Evolutionary conservation across 2,888 invertebrate genomes (phyloP).

Genomic region (Tenodera sinensis): DNA sequence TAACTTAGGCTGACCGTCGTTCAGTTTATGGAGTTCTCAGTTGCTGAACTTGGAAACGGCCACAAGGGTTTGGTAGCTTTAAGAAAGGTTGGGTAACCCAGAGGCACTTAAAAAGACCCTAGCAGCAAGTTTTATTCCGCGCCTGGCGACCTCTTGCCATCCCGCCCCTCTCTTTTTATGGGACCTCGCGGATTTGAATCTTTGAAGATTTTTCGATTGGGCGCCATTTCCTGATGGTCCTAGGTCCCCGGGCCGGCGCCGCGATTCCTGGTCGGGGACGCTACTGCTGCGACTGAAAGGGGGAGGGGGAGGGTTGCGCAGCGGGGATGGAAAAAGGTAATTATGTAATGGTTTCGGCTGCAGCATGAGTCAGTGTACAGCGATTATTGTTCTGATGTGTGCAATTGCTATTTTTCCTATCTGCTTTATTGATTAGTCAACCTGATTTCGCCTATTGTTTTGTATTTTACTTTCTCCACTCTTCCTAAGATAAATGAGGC

Average conservation of each 20-base stretch:
- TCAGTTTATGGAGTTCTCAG: too few relatives aligned
- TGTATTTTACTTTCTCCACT: background rate
- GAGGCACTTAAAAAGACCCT: background rate
- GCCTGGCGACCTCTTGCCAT: background rate
- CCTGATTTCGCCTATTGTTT: background rate
- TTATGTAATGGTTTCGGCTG: conserved; percentile 30
- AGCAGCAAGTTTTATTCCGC: background rate
- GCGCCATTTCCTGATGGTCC: conserved; percentile 37
- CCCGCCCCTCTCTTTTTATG: conserved; percentile 36
- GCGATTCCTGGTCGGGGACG: conserved; percentile 33
- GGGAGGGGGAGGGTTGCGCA: conserved; percentile 27
- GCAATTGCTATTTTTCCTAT: too few relatives aligned
- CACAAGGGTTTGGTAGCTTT: background rate
- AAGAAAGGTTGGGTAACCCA: background rate
- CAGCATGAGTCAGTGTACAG: background rate
- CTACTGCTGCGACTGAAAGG: conserved; percentile 20
- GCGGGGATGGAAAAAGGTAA: conserved; percentile 10
- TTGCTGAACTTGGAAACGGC: background rate
- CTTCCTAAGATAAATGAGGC: too few relatives aligned
- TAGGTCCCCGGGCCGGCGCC: conserved; percentile 35
- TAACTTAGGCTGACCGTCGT: too few relatives aligned
- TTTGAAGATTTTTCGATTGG: conserved; percentile 40
- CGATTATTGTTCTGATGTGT: background rate
- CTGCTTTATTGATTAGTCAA: background rate
- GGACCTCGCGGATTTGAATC: conserved; percentile 39